Conservation (phyloP, 2,797 vertebrate species). For the Syncerus caffer region DNA sequence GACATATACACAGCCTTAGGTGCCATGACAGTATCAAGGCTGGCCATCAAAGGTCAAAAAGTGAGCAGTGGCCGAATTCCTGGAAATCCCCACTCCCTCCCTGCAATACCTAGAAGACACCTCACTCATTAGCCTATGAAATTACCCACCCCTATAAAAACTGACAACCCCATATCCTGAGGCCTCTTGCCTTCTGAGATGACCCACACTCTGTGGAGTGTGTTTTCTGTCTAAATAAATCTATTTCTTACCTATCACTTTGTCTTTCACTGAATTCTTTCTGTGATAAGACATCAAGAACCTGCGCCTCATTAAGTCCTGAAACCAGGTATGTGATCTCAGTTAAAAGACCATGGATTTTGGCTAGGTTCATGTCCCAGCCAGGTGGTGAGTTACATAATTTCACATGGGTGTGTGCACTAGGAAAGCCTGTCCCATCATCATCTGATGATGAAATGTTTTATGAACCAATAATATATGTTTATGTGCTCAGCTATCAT, state of each 20-base stretch:
- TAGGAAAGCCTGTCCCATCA: not conserved
- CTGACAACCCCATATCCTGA: not conserved
- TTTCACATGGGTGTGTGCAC: not conserved
- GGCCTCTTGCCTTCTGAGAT: not conserved
- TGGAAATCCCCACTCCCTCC: not conserved
- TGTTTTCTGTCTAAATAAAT: not conserved
- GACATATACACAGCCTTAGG: not conserved
- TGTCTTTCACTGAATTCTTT: not conserved
- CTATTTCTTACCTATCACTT: not conserved
- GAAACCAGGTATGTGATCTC: not conserved
- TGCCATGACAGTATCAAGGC: not conserved
- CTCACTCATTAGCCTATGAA: not conserved
- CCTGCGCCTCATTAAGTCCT: not conserved
- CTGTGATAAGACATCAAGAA: not conserved
- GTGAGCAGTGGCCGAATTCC: not conserved
- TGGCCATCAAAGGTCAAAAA: not conserved
- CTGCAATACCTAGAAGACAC: not conserved
- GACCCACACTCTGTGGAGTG: not conserved
- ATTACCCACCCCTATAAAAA: not conserved
- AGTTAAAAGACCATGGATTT: not conserved
- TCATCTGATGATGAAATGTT: not conserved
- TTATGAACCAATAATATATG: not conserved
- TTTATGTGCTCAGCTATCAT: not conserved
- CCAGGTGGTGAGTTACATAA: not conserved
- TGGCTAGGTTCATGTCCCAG: not conserved